Percentiles rank a stretch among this genome's conserved stretches.
Evolutionary conservation across 2,888 invertebrate species (phyloP).

Genomic region (Alcis repandata): DNA sequence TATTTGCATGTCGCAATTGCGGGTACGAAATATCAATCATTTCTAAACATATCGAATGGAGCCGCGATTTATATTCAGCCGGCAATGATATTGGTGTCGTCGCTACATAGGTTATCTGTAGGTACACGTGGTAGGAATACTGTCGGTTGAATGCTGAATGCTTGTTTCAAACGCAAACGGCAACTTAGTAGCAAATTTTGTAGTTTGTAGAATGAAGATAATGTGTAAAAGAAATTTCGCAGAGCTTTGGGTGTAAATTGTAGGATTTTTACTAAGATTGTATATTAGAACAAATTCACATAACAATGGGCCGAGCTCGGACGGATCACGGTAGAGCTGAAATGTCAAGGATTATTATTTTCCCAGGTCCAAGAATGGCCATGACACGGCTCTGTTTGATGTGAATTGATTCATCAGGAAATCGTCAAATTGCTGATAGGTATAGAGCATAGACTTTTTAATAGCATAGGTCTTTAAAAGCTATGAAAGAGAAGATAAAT

Average conservation of each 20-base stretch:
- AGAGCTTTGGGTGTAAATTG: not conserved
- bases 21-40: constrained; percentile 34
- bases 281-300: too few species aligned
- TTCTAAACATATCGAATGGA: constrained; percentile 29
- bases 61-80: constrained; percentile 32
- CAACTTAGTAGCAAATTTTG: constrained; percentile 15
- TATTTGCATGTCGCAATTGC: constrained; percentile 14
- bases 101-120: constrained; percentile 34
- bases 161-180: constrained; percentile 26
- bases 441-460: too few species aligned
- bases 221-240: not conserved
- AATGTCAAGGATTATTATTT: too few species aligned
- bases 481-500: too few species aligned
- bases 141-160: constrained; percentile 25
- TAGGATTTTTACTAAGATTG: too few species aligned
- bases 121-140: constrained; percentile 31
- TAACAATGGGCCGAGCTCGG: too few species aligned
- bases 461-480: too few species aligned
- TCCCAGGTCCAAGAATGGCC: too few species aligned
- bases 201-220: constrained; percentile 1
- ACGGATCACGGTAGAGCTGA: too few species aligned
- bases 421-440: too few species aligned
- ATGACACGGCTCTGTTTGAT: too few species aligned
- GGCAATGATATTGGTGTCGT: constrained; percentile 37
- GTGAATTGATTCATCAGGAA: too few species aligned